phyloP scores from a whole-genome alignment of 2,113 vertebrate species.

The Platichthys stellatus region DNA sequence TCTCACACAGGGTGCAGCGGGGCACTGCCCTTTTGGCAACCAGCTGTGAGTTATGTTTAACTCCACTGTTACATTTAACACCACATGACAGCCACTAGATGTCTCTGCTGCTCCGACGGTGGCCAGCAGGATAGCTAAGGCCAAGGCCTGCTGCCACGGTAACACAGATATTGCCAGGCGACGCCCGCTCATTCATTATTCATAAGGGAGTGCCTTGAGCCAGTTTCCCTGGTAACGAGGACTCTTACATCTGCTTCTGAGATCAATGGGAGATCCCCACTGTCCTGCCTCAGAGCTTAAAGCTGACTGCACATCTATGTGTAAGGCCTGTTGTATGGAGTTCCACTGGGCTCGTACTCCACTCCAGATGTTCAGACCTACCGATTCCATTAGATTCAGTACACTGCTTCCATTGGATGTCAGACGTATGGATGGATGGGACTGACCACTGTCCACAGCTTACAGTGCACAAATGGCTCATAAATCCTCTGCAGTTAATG shows the following conservation, averaged over 20 bases:
- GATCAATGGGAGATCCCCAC: conserved; percentile 72
- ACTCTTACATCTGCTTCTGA: conserved; percentile 56
- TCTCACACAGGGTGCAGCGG: conserved; percentile 4
- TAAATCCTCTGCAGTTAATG: background rate
- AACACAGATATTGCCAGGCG: conserved; percentile 56
- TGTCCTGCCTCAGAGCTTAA: conserved; percentile 43
- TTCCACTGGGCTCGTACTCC: conserved; percentile 50
- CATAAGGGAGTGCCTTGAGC: conserved; percentile 70
- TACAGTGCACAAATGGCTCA: background rate
- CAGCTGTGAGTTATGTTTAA: conserved; percentile 28
- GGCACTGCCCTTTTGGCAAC: conserved; percentile 18
- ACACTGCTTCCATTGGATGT: background rate
- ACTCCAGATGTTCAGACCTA: conserved; percentile 5
- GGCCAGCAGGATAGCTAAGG: conserved; percentile 24
- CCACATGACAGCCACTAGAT: conserved; percentile 66
- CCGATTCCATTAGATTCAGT: conserved; percentile 14
- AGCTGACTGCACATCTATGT: conserved; percentile 50
- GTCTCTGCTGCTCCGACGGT: conserved; percentile 57
- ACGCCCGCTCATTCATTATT: conserved; percentile 71
- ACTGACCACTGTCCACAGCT: background rate
- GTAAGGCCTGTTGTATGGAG: background rate
- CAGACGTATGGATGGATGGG: too few species aligned
- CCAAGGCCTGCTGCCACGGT: conserved; percentile 64
- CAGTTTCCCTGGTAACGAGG: conserved; percentile 69
- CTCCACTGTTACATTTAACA: background rate